These are phyloP conservation scores for Cephus rjabovi DNA, from an alignment of 2,888 invertebrate genomes.

Conservation along the genomic window DNA sequence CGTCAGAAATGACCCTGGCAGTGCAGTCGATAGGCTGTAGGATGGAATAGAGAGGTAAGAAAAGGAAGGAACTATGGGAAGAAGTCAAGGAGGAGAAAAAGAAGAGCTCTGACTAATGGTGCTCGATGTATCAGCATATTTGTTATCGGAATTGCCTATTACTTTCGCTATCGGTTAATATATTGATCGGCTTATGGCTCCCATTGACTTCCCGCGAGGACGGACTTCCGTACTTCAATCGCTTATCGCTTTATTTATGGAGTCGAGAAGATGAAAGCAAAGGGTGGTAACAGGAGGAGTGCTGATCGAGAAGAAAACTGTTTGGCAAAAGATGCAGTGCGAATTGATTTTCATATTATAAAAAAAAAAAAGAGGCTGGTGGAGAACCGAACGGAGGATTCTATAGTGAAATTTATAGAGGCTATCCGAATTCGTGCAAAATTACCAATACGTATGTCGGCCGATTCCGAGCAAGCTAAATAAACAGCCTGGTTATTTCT, in stretches of 20 bases:
- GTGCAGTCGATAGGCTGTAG: neutral
- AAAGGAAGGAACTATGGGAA: neutral
- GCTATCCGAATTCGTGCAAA: neutral
- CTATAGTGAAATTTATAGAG: neutral
- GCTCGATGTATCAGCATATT: constrained; percentile 23
- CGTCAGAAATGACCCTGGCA: constrained; percentile 41
- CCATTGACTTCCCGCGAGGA: constrained; percentile 10
- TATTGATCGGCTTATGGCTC: constrained; percentile 19
- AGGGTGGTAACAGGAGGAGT: neutral
- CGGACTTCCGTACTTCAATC: neutral
- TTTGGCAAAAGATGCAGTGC: neutral
- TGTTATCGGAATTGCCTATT: constrained; percentile 21
- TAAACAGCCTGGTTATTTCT: no score
- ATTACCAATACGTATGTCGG: neutral
- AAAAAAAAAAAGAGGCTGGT: neutral
- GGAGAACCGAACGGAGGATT: neutral
- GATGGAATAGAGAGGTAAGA: neutral
- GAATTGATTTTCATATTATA: neutral
- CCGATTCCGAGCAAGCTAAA: neutral
- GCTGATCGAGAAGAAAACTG: neutral
- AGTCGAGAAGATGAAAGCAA: neutral
- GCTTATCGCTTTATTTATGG: neutral
- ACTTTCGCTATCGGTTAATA: constrained; percentile 18
- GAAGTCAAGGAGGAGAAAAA: neutral
- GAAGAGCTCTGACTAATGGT: constrained; percentile 18